Base-by-base conservation (phyloP, 2,888 invertebrate genomes). In the Euplexia lucipara region DNA sequence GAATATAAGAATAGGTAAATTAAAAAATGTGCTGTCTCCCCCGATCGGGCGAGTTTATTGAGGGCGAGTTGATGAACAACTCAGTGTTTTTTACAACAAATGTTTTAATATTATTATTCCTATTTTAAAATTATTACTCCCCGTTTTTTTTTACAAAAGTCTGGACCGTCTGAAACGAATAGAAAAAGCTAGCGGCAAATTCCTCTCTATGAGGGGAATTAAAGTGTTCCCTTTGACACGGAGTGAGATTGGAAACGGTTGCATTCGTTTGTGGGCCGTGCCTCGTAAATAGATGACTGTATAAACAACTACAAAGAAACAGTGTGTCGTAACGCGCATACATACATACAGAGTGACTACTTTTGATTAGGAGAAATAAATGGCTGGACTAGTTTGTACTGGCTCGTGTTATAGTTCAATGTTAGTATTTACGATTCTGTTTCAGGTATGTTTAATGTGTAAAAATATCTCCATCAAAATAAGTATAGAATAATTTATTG, bases 221-320 rank as follows among this genome's bases (percentile, higher is more conserved):
- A 83, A 83, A 85, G 74, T 76, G 80, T 77, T 83, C 78, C 74
- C 82, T 83, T 83, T 85, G 83, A 81, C 79, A 80, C 69, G 56
- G 69, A 72, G 70, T 66, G 78, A 81, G 83, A 81, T 83, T 83
- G 81, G 71, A 83, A 82, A 73, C 69, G 70, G 74, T 68, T 79
- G 78, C 78, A 82, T 75, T 70, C 64, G 61, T 77, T 70, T 63
- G 73, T 69, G 54, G 70, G 48, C 59, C 41, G 14, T 35, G 39
- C 35, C 59, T 65, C 64, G 60, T 67, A 78, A 71, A 71, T 32
- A 71, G 48, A 37, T 47, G 54, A 57, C 62, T 58, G 60, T 70
- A 71, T 66, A 75, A 75, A 71, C 60, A 66, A 60, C 59, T 75
- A 65, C 70, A 57, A 57, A 60, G 70, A 35, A 22, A 20, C 47